Percentiles rank a stretch among this genome's conserved stretches.
These are phyloP conservation scores for Sciurus carolinensis DNA, from an alignment of 2,797 vertebrate genomes.

Conservation along the genomic window DNA sequence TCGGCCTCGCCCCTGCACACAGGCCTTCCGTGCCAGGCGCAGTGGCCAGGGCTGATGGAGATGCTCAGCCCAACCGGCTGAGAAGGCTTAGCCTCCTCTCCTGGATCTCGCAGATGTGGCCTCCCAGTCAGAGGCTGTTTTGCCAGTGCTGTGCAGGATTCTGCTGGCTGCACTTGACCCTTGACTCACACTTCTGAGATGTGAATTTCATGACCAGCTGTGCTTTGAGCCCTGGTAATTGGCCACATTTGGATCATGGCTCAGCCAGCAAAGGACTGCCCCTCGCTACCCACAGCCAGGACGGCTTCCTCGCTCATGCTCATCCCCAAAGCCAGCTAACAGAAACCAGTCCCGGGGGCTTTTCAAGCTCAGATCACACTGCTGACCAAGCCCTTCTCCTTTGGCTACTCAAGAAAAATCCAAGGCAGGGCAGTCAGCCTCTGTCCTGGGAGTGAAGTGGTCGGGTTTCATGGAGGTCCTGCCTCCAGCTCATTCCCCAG, in stretches of 20 bases:
- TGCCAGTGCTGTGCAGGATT: rapidly evolving
- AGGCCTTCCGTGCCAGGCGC: not conserved
- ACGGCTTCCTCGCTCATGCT: not conserved
- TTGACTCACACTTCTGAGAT: not conserved
- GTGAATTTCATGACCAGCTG: not conserved
- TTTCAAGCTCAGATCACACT: not conserved
- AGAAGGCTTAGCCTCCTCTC: rapidly evolving
- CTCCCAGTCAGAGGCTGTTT: not conserved
- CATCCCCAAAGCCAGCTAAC: rapidly evolving
- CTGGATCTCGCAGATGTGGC: rapidly evolving
- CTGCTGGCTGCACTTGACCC: not conserved
- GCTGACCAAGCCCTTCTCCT: rapidly evolving
- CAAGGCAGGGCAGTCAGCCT: rapidly evolving
- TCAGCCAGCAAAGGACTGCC: rapidly evolving
- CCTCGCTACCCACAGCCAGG: rapidly evolving
- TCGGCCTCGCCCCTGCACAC: rapidly evolving
- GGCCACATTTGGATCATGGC: not conserved
- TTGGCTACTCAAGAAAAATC: not conserved
- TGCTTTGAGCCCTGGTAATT: rapidly evolving
- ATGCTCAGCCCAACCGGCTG: rapidly evolving
- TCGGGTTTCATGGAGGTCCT: rapidly evolving
- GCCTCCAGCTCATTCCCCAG: not conserved
- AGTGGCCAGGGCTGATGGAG: rapidly evolving
- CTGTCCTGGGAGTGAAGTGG: no score
- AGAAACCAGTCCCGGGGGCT: rapidly evolving